These are phyloP conservation scores for Aythya baeri DNA, from an alignment of 2,113 vertebrate genomes.

Conservation along the genomic window DNA sequence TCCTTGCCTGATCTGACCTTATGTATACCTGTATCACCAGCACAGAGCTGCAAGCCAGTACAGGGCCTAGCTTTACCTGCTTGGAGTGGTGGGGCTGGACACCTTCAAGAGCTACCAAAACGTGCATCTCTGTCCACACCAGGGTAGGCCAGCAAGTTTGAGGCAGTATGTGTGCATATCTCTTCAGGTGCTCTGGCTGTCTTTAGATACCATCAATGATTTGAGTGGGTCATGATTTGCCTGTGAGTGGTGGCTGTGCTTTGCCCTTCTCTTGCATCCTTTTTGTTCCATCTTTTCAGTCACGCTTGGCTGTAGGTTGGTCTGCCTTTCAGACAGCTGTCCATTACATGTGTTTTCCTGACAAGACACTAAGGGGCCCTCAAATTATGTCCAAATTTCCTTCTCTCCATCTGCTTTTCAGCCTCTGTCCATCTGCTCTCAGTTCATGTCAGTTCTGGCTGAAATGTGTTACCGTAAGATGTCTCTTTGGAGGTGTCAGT, in stretches of 20 bases:
- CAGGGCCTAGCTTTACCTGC: neutral
- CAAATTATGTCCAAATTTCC: neutral
- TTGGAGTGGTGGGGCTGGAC: neutral
- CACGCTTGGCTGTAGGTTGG: neutral
- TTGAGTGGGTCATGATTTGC: neutral
- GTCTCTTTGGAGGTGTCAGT: neutral
- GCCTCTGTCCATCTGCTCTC: constrained; percentile 17
- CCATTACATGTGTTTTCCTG: neutral
- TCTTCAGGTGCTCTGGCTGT: neutral
- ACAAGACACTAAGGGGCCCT: neutral
- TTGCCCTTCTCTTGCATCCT: neutral
- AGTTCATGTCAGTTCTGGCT: neutral
- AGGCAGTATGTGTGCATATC: neutral
- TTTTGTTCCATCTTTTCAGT: neutral
- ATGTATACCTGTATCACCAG: neutral
- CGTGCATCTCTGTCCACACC: neutral
- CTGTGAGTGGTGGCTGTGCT: neutral
- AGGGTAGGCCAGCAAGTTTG: no score
- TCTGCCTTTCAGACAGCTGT: neutral
- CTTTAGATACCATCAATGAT: neutral
- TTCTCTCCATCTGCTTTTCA: constrained; percentile 14
- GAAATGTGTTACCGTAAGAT: neutral
- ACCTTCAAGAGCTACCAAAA: neutral
- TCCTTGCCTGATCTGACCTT: neutral
- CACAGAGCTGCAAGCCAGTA: neutral